Evolutionary conservation across 2,113 vertebrate genomes (phyloP).

Genomic region (Ochotona princeps): DNA sequence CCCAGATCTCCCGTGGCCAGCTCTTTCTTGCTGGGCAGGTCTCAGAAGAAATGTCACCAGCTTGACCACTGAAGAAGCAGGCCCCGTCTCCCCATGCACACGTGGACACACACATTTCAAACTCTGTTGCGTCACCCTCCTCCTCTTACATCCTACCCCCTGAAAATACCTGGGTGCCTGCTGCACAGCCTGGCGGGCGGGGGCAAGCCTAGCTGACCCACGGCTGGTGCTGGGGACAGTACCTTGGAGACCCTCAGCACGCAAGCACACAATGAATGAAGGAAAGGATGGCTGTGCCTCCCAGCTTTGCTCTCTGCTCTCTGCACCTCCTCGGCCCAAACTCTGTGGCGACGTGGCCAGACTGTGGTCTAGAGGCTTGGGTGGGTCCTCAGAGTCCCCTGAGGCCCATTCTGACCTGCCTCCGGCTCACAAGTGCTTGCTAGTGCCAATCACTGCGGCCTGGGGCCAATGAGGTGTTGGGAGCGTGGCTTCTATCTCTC

Average conservation of each 20-base stretch:
- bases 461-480: not conserved
- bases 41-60: not conserved
- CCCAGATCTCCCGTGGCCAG: not conserved
- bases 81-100: not conserved
- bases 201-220: not conserved
- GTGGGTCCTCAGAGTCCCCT: no score
- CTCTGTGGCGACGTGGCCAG: accelerated
- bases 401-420: no score
- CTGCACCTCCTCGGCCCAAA: not conserved
- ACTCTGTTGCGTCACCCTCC: not conserved
- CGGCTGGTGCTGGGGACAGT: not conserved
- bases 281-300: not conserved
- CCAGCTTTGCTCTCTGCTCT: not conserved
- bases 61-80: not conserved
- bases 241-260: not conserved
- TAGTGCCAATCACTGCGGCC: not conserved
- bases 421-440: not conserved
- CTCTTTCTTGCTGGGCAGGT: not conserved
- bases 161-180: not conserved
- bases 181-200: no score
- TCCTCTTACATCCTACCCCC: not conserved
- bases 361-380: not conserved
- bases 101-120: not conserved
- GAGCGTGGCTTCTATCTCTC: no score
- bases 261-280: not conserved